Evolutionary conservation across 2,797 vertebrate genomes (phyloP).

Genomic region (Pseudocheirus occidentalis): DNA sequence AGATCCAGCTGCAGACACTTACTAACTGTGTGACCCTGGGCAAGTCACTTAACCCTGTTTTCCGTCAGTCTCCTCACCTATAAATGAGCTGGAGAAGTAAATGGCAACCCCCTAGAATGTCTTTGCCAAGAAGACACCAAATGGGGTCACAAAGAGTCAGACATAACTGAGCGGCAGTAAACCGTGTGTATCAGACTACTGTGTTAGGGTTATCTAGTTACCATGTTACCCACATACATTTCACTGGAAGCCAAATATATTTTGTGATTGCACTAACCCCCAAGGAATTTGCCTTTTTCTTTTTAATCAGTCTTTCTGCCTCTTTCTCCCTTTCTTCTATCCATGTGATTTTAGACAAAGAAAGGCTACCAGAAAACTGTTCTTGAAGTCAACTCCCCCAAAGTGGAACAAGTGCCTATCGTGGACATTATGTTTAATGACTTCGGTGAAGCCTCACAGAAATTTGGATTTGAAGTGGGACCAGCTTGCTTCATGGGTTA

Average conservation of each 20-base stretch:
- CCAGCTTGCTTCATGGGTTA: conserved; percentile 99
- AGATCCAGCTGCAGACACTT: background rate
- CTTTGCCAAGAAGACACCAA: background rate
- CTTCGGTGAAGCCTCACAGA: conserved; percentile 96
- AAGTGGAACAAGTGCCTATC: conserved; percentile 96
- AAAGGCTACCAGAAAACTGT: conserved; percentile 98
- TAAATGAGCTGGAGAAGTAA: background rate
- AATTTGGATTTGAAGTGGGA: conserved; percentile 99
- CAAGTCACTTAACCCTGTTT: background rate
- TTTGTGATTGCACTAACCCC: accelerated
- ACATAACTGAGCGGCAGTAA: background rate
- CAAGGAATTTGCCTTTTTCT: accelerated
- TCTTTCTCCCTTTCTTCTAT: background rate
- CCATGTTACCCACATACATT: background rate
- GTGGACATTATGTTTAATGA: conserved; percentile 99
- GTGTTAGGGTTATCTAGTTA: too few relatives aligned
- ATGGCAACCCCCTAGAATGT: background rate
- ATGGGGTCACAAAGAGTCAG: background rate
- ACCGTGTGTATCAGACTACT: background rate
- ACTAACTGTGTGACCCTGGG: background rate
- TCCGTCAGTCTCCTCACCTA: background rate
- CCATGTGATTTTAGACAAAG: conserved; percentile 86
- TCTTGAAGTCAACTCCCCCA: conserved; percentile 96
- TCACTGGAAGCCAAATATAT: accelerated
- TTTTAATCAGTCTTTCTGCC: accelerated